phyloP scores from a whole-genome alignment of 2,113 vertebrate genomes.

The Peromyscus californicus region DNA sequence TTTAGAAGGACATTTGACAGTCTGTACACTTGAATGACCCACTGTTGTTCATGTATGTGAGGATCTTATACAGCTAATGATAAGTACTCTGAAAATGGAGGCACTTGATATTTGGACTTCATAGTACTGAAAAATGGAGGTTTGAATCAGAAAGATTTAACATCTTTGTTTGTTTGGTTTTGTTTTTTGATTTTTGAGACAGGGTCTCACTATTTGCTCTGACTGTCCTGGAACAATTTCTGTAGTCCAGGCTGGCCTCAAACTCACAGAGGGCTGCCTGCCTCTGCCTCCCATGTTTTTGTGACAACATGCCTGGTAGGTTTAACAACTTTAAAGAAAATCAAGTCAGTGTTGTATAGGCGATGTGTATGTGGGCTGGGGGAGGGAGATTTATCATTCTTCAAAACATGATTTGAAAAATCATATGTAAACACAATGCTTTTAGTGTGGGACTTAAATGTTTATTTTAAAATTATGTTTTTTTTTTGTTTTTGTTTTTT shows the following conservation, averaged over 20 bases:
- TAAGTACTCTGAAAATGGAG: background rate
- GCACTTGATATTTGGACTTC: background rate
- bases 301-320: accelerated
- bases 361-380: background rate
- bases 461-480: conserved; percentile 30
- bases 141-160: conserved; percentile 22
- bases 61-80: background rate
- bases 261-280: background rate
- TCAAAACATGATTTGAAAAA: background rate
- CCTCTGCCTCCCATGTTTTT: background rate
- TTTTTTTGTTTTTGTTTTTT: no score
- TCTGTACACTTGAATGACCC: background rate
- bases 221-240: background rate
- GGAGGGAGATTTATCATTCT: background rate
- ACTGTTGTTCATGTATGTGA: background rate
- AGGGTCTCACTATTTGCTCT: background rate
- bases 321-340: background rate
- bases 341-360: background rate
- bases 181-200: background rate
- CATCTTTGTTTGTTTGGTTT: background rate
- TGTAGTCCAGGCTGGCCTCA: background rate
- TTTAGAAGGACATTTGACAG: background rate
- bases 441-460: background rate
- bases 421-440: background rate
- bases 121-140: background rate